Evolutionary conservation across 2,888 invertebrate species (phyloP).

Genomic region (Lysandra coridon): DNA sequence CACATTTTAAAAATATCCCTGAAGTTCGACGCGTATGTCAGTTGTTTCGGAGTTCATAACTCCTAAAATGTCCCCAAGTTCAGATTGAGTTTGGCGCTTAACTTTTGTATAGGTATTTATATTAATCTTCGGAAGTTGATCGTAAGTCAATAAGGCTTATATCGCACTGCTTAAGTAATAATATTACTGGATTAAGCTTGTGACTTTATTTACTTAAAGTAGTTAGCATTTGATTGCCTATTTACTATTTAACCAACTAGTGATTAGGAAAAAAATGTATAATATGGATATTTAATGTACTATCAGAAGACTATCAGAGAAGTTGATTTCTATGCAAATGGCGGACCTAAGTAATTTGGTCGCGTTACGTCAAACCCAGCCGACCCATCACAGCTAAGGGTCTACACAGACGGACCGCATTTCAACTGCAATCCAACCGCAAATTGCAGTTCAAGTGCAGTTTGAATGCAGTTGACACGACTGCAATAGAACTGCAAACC

Average conservation of each 20-base stretch:
- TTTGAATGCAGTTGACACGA: too few species aligned
- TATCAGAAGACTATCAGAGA: too few species aligned
- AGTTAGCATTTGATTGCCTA: not conserved
- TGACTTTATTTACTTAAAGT: not conserved
- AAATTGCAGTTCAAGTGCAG: too few species aligned
- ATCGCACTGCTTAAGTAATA: not conserved
- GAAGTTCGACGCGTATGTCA: slow-evolving; percentile 7
- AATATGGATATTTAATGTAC: too few species aligned
- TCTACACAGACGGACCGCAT: too few species aligned
- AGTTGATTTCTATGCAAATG: too few species aligned
- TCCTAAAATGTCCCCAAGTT: not conserved
- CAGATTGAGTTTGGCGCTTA: not conserved
- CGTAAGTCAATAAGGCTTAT: slow-evolving; percentile 6
- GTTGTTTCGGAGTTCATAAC: not conserved
- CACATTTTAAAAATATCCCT: not conserved
- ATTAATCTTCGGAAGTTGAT: slow-evolving; percentile 6
- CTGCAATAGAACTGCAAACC: too few species aligned
- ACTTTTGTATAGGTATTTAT: slow-evolving; percentile 2
- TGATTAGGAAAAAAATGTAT: too few species aligned
- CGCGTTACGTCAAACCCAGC: too few species aligned
- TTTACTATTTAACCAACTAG: not conserved
- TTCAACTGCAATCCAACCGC: too few species aligned
- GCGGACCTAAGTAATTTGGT: too few species aligned
- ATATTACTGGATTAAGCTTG: not conserved
- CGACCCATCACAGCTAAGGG: too few species aligned